Base-by-base conservation (phyloP, 2,113 vertebrate genomes). In the Lagenorhynchus albirostris region DNA sequence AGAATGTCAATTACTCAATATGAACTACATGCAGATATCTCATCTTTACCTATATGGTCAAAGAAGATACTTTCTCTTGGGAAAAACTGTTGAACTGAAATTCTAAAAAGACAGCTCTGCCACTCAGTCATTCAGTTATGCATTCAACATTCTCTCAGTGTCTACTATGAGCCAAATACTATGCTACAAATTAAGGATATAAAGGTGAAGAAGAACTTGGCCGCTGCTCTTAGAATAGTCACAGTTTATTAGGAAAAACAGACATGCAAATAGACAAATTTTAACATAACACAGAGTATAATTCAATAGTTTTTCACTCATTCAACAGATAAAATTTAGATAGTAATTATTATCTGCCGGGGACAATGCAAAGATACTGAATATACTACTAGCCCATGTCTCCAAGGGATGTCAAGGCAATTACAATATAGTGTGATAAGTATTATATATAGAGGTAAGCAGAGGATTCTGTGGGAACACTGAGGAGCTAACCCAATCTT, bases 241-340 rank as follows among this genome's bases (percentile, higher is more conserved):
- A 80, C 5, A 58, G 36, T 82, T 90, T 76, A 93, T 71, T 84
- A 76, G 62, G 38, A 23, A 74, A 97, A 96, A 96, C 7, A 94
- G 44, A 68, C 2, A 74, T 31, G 31, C 33, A 93, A 95, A 84
- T 9, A 88, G 82, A 70, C 1, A 91, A 79, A 79, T 77, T 81
- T 81, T 76, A 58, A 80, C 55, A 50, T 82, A 77, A 86, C 3
- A 90, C 20, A 17, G 25, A 82, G 0, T 81, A 84, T 91, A 81
- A 89, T 83, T 68, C 77, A 96, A 63, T 12, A 85, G 26, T 58
- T 95, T 88, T 93, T 95, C 23, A 81, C 18, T 96, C 71, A 36
- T 50, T 93, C n/a, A 65, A 89, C 33, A 63, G 53, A 41, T 90
- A 85, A 96, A 94, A 82, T 85, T 81, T 91, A 84, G 29, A 88